Conservation (phyloP, 2,888 invertebrate genomes). For the Drosophila affinis region DNA sequence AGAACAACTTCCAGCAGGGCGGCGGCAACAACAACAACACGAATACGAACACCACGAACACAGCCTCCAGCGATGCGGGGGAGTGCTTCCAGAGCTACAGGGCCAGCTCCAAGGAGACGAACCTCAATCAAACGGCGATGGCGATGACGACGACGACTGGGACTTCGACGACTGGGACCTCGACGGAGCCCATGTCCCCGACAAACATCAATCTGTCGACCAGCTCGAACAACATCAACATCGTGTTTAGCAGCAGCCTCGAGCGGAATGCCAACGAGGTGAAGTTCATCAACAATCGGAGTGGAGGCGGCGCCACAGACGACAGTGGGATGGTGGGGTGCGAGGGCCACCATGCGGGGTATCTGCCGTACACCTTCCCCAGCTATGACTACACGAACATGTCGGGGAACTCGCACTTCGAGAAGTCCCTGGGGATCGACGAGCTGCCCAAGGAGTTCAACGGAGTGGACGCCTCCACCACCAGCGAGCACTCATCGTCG, state of each 20-base stretch:
- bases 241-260: constrained; percentile 80
- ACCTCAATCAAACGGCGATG: constrained; percentile 77
- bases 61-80: constrained; percentile 72
- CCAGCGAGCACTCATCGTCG: constrained; percentile 78
- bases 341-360: constrained; percentile 81
- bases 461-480: constrained; percentile 61
- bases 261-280: constrained; percentile 83
- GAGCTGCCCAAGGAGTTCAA: constrained; percentile 75
- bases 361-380: constrained; percentile 81
- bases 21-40: constrained; percentile 51
- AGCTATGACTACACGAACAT: constrained; percentile 83
- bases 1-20: constrained; percentile 82
- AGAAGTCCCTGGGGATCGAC: constrained; percentile 82
- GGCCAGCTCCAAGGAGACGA: constrained; percentile 82
- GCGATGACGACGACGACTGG: constrained; percentile 19
- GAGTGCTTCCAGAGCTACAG: constrained; percentile 73
- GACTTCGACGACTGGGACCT: neutral
- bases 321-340: constrained; percentile 68
- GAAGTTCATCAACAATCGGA: constrained; percentile 82
- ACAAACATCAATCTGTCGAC: constrained; percentile 83
- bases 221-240: constrained; percentile 83
- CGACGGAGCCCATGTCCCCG: constrained; percentile 70
- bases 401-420: constrained; percentile 83
- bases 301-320: constrained; percentile 17
- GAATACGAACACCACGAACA: constrained; percentile 67